Evolutionary conservation across 2,113 vertebrate genomes (phyloP), one percentile per base, ranked within the genome.

Genomic region (Chrysochloris asiatica): DNA sequence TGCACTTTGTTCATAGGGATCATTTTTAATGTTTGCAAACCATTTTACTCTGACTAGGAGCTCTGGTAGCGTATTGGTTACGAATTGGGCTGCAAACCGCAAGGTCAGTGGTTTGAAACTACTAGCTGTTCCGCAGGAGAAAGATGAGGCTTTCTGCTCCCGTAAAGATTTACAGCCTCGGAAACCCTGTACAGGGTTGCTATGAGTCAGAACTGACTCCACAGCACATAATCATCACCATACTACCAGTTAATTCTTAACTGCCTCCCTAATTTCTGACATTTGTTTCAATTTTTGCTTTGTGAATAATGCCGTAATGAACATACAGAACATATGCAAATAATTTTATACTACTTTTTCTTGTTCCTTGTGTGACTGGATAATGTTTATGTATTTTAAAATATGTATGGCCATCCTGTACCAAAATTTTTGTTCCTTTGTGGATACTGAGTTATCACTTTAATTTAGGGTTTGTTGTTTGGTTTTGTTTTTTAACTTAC

Each of bases 381-480:
- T 73, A 79, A 72, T 76, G 22, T 26, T 91, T 90, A 17, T 79
- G 36, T 50, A 56, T 82, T 90, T 92, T 61, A 71, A 88, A 82
- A 75, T 54, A 79, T 12, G 6, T 80, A 63, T 63, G 75, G n/a
- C 36, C 48, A 79, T 63, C 43, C 38, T 50, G 16, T 82, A 79
- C 59, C 69, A 67, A 11, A 11, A 33, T 33, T 63, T 93, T 8
- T 63, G 22, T 56, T 94, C 83, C 43, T 85, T 28, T 77, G 16
- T 81, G 26, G 16, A 28, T 82, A 81, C 47, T 73, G 75, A 47
- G 43, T 59, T 73, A 2, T 91, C 89, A 85, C 59, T 30, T 75
- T 97, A 95, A 97, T 93, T 87, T 88, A 75, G 87, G 43, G 26
- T 93, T 43, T 97, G 9, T 61, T 28, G 21, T 26, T 61, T 21